phyloP scores from a whole-genome alignment of 2,797 vertebrate genomes.

The Takifugu ocellatus region DNA sequence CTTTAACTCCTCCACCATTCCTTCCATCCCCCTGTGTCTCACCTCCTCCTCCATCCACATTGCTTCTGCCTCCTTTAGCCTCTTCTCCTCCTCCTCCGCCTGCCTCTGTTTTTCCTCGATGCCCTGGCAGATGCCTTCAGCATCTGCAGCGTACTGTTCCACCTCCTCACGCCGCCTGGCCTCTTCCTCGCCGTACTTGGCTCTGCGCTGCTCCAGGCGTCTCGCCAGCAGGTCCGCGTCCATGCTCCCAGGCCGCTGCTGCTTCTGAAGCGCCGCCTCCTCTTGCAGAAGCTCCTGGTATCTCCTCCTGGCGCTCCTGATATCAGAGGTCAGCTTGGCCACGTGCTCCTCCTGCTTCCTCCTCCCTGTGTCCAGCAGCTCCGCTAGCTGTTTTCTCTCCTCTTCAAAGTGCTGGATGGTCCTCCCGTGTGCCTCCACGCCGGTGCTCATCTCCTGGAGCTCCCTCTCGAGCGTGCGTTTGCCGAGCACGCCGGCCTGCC shows the following conservation, averaged over 20 bases:
- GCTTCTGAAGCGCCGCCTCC: slow-evolving; percentile 41
- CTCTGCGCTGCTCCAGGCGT: slow-evolving; percentile 16
- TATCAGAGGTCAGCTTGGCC: slow-evolving; percentile 36
- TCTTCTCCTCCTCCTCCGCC: slow-evolving; percentile 38
- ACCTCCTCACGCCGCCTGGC: slow-evolving; percentile 16
- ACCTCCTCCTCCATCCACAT: slow-evolving; percentile 30
- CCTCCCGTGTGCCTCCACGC: slow-evolving; percentile 35
- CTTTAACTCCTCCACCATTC: slow-evolving; percentile 19
- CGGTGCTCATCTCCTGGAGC: slow-evolving; percentile 34
- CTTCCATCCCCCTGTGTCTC: slow-evolving; percentile 24
- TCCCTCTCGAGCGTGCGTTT: slow-evolving; percentile 39
- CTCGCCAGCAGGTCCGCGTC: slow-evolving; percentile 29
- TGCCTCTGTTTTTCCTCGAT: slow-evolving; percentile 46
- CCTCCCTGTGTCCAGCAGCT: slow-evolving; percentile 30
- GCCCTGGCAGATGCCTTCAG: slow-evolving; percentile 17
- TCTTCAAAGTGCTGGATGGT: slow-evolving; percentile 28
- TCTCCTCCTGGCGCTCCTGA: slow-evolving; percentile 25
- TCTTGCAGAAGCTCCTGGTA: slow-evolving; percentile 46
- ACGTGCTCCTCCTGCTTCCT: slow-evolving; percentile 45
- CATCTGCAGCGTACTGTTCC: slow-evolving; percentile 18
- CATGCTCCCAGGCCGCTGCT: slow-evolving; percentile 16
- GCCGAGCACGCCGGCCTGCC: slow-evolving; percentile 30
- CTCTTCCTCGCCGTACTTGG: slow-evolving; percentile 33
- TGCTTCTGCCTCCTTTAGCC: slow-evolving; percentile 46
- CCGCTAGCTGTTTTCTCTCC: slow-evolving; percentile 31